Evolutionary conservation across 2,888 invertebrate genomes (phyloP).

Genomic region (Shargacucullia verbasci): DNA sequence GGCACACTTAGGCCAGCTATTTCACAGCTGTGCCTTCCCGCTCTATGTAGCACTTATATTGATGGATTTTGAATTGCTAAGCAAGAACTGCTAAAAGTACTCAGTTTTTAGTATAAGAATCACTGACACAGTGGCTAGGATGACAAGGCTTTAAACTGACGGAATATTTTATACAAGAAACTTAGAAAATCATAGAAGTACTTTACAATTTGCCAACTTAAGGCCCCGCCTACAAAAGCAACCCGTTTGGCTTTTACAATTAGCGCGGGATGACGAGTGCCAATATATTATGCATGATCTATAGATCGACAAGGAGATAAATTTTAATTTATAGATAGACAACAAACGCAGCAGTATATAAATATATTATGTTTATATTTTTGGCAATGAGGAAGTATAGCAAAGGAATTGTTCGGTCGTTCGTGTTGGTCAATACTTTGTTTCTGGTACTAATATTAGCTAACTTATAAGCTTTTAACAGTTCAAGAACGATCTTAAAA

Average conservation of each 20-base stretch:
- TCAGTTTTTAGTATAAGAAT: conserved; percentile 8
- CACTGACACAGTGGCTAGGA: neutral
- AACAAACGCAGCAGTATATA: neutral
- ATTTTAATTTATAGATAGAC: conserved; percentile 3
- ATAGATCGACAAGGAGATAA: conserved; percentile 29
- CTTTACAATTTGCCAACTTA: neutral
- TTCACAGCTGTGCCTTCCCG: conserved; percentile 66
- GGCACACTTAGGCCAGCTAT: conserved; percentile 65
- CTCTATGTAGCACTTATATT: conserved; percentile 41
- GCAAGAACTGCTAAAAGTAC: conserved; percentile 6
- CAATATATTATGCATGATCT: conserved; percentile 14
- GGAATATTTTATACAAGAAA: no score
- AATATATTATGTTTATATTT: conserved; percentile 4
- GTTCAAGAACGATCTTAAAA: conserved; percentile 46
- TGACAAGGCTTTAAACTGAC: neutral
- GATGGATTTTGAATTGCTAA: conserved; percentile 41
- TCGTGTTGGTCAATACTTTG: conserved; percentile 7
- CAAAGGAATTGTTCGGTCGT: conserved; percentile 8
- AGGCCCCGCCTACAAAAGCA: conserved; percentile 10
- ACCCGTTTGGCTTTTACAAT: conserved; percentile 23
- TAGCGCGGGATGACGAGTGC: conserved; percentile 5
- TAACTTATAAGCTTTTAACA: conserved; percentile 12
- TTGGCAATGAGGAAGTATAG: conserved; percentile 36
- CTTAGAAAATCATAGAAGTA: no score
- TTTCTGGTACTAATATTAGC: conserved; percentile 26